A percentile compares a stretch with the other conserved stretches of the same genome.
Conservation (phyloP, 2,888 invertebrate species). For the Phasia obesa region DNA sequence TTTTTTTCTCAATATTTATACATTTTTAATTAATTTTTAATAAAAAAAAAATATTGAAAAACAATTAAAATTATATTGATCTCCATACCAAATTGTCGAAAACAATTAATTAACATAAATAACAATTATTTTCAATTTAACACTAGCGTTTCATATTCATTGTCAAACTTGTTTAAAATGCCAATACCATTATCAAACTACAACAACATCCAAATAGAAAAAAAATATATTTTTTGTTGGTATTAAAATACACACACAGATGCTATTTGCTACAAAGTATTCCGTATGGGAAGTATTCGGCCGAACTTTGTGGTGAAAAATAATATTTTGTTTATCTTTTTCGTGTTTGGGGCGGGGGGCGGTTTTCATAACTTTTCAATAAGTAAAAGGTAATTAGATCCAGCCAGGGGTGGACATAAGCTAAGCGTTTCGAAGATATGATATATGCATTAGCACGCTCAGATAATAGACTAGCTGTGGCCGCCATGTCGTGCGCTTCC, state of each 20-base stretch:
- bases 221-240: conserved; percentile 6
- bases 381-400: too few relatives aligned
- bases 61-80: conserved; percentile 32
- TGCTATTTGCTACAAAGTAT: background rate
- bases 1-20: too few relatives aligned
- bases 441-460: too few relatives aligned
- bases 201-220: background rate
- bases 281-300: background rate
- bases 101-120: conserved; percentile 66
- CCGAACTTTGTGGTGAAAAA: too few relatives aligned
- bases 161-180: conserved; percentile 66
- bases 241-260: background rate
- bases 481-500: too few relatives aligned
- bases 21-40: background rate
- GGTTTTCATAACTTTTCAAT: too few relatives aligned
- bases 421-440: too few relatives aligned
- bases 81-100: conserved; percentile 18
- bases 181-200: conserved; percentile 51
- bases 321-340: too few relatives aligned
- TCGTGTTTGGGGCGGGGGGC: too few relatives aligned
- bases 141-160: conserved; percentile 66
- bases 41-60: background rate
- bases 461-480: too few relatives aligned
- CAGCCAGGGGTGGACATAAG: too few relatives aligned
- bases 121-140: conserved; percentile 70